These are phyloP conservation scores for Ditula angustiorana DNA, from an alignment of 2,888 invertebrate species.

Conservation along the genomic window DNA sequence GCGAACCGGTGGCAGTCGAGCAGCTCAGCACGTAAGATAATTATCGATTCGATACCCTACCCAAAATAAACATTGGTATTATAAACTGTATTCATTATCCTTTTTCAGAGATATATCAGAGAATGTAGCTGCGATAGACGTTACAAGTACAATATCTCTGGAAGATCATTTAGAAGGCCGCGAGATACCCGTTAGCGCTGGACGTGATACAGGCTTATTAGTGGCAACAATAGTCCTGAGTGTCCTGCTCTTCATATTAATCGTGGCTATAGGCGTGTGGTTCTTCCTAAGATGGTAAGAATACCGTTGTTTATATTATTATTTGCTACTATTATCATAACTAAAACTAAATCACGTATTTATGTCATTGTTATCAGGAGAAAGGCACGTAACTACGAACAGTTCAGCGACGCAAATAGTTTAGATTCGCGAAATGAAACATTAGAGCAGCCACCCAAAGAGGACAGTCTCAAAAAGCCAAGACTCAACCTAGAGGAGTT, in stretches of 20 bases:
- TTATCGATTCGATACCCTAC: conserved; percentile 33
- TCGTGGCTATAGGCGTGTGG: conserved; percentile 64
- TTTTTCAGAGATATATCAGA: conserved; percentile 70
- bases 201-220: conserved; percentile 70
- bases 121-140: conserved; percentile 55
- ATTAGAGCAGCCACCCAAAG: conserved; percentile 53
- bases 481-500: conserved; percentile 71
- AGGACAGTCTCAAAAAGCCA: conserved; percentile 55
- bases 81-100: conserved; percentile 20
- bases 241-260: conserved; percentile 68
- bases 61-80: conserved; percentile 31
- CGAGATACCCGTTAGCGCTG: conserved; percentile 58
- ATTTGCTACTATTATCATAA: conserved; percentile 40
- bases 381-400: conserved; percentile 59
- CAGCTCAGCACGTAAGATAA: conserved; percentile 61
- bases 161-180: conserved; percentile 72
- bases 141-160: conserved; percentile 65
- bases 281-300: conserved; percentile 73
- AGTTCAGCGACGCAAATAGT: conserved; percentile 68
- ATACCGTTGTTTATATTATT: conserved; percentile 53
- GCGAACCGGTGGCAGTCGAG: conserved; percentile 64
- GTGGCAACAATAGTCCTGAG: conserved; percentile 73
- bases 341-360: conserved; percentile 40
- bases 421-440: conserved; percentile 60
- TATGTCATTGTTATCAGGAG: conserved; percentile 59